Base-by-base conservation (phyloP, 1,140 invertebrate species). In the Hylaeus anthracinus region DNA sequence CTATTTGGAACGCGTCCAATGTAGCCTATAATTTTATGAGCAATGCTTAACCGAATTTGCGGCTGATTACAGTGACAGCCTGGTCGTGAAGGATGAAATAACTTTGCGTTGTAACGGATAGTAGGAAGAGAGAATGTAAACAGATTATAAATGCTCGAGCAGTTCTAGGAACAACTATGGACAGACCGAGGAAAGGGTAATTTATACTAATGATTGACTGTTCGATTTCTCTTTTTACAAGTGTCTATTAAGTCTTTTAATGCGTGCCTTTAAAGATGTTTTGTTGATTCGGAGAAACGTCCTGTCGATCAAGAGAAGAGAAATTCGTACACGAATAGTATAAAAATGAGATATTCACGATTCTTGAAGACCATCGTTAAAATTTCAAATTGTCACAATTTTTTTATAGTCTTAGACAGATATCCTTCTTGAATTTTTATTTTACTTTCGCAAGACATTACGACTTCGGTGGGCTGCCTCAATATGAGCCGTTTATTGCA, bases 1-100 rank as follows among this genome's bases (percentile, higher is more conserved):
- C 71, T 74, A 26, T 73, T 79, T 79, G 78, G 78, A 73, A 64
- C 61, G 37, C 12, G 43, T 79, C 71, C 78, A 79, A 79, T 66
- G 53, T 53, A 5, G 53, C 43, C 71, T 66, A 55, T 72, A 66
- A 79, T 74, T 79, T 79, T 79, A 79, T 60, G 61, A 58, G 26
- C 78, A 14, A 67, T 51, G 64, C 58, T 79, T 53, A 74, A 79
- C 63, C 78, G 37, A 60, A 74, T 72, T 64, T 48, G 43, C 15
- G 45, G 63, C 64, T 60, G 63, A 79, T 74, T 41, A 66, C 61
- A 51, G 39, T 48, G 61, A 65, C 43, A 37, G 15, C 9, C 3
- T 8, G 8, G 37, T 14, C 45, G 4, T n/a, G 5, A 55, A 2
- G 4, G 5, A 4, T 45, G 6, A 4, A 8, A 15, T n/a, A 12